Conservation (phyloP, 2,888 invertebrate genomes). For the Noctua fimbriata region DNA sequence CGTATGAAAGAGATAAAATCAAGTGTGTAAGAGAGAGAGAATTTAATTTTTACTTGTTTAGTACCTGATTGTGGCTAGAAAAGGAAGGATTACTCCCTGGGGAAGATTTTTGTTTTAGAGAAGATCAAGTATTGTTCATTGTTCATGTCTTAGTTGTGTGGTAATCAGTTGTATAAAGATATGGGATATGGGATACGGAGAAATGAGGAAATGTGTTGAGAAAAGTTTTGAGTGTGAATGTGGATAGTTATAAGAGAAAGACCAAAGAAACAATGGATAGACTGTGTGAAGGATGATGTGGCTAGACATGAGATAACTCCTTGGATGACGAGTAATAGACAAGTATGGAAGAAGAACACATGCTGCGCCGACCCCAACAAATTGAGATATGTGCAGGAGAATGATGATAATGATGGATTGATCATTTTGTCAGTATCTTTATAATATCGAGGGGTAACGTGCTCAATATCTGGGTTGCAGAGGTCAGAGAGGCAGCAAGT, state of each 20-base stretch:
- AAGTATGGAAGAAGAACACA: not conserved
- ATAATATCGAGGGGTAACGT: not conserved
- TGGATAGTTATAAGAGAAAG: not conserved
- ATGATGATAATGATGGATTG: too few relatives aligned
- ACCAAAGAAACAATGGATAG: not conserved
- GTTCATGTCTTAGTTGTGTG: not conserved
- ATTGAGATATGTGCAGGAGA: too few relatives aligned
- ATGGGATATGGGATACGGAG: not conserved
- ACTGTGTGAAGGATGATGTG: not conserved
- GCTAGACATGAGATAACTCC: not conserved
- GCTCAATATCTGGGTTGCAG: not conserved
- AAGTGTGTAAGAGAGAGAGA: slow-evolving; percentile 2
- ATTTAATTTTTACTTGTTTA: not conserved
- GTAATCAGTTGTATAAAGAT: not conserved
- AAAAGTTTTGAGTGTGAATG: not conserved
- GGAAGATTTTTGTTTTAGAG: not conserved
- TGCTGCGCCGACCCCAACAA: not conserved
- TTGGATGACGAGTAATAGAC: not conserved
- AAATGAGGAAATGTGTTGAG: not conserved
- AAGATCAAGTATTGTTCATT: not conserved
- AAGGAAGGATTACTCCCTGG: not conserved
- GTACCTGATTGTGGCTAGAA: not conserved
- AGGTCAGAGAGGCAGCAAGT: not conserved
- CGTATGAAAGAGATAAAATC: not conserved
- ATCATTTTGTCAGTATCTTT: not conserved